Base-by-base conservation (phyloP, 2,113 vertebrate species). In the Oncorhynchus masou region DNA sequence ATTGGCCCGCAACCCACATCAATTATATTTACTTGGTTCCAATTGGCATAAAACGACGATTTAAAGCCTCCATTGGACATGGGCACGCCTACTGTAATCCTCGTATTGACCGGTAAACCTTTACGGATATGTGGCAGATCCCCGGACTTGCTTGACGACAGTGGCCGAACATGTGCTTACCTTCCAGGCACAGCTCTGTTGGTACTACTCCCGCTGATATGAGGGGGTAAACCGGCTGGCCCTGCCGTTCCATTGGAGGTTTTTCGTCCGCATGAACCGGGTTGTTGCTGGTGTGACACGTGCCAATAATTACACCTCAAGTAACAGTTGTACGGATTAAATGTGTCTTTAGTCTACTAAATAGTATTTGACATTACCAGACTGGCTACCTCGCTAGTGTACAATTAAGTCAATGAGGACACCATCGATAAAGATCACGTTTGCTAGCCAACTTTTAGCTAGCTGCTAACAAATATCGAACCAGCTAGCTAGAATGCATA, bases 101-200 rank as follows among this genome's bases (percentile, higher is more conserved):
- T 54, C 68, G 67, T 19, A 48, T 29, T 71, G 75, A 83, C 85
- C 83, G 83, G 85, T 87, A 87, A 81, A 83, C 85, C 85, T 74
- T 69, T 49, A 54, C 60, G 72, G 68, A 75, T 59, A 74, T 73
- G 78, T 75, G 29, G 8, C 64, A 73, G n/a, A 76, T 49, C 86
- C 81, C 49, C 73, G 73, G 77, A 48, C 45, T 84, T 82, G 82
- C 74, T 60, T 65, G 22, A n/a, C 62, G 15, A 54, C 59, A 20
- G 27, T 57, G 11, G 74, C 66, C 49, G 7, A 12, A 31, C 51
- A 27, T 73, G 27, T 22, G 54, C 19, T 84, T 84, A 87, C 86
- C 86, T 87, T 80, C 81, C 86, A 31, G 81, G 67, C 57, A 74
- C 25, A 12, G 75, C 60, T 80, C 84, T 78, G 80, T 73, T 84